Evolutionary conservation across 2,888 invertebrate species (phyloP).

Genomic region (Drosophila putrida): DNA sequence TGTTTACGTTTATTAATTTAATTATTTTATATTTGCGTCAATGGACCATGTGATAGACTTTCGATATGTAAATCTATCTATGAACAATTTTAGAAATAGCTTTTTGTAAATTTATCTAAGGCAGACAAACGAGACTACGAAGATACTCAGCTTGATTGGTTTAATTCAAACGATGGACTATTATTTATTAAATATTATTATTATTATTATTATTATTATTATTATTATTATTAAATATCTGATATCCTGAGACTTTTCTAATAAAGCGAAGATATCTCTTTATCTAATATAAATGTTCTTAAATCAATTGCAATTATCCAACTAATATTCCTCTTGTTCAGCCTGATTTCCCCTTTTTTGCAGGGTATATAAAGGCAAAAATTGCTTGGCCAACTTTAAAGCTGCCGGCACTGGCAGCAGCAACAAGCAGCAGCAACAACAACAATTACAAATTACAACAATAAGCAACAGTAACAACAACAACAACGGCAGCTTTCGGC

Average conservation of each 20-base stretch:
- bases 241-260: too few species aligned
- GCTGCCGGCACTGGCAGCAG: slow-evolving; percentile 34
- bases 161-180: too few species aligned
- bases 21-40: slow-evolving; percentile 24
- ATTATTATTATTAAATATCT: too few species aligned
- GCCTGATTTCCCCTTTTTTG: slow-evolving; percentile 17
- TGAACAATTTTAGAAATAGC: not conserved
- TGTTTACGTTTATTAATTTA: too few species aligned
- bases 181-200: too few species aligned
- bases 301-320: not conserved
- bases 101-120: not conserved
- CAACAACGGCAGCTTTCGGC: slow-evolving; percentile 32
- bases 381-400: slow-evolving; percentile 69
- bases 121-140: not conserved
- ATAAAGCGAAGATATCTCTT: too few species aligned
- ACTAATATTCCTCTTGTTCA: slow-evolving; percentile 11
- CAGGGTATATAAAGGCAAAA: slow-evolving; percentile 34
- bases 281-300: too few species aligned
- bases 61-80: slow-evolving; percentile 39
- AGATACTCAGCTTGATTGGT: not conserved
- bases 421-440: slow-evolving; percentile 21
- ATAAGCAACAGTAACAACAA: slow-evolving; percentile 30
- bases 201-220: too few species aligned
- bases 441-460: too few species aligned
- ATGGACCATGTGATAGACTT: slow-evolving; percentile 7